phyloP scores from a whole-genome alignment of 2,888 invertebrate species.

The Pteria penguin region DNA sequence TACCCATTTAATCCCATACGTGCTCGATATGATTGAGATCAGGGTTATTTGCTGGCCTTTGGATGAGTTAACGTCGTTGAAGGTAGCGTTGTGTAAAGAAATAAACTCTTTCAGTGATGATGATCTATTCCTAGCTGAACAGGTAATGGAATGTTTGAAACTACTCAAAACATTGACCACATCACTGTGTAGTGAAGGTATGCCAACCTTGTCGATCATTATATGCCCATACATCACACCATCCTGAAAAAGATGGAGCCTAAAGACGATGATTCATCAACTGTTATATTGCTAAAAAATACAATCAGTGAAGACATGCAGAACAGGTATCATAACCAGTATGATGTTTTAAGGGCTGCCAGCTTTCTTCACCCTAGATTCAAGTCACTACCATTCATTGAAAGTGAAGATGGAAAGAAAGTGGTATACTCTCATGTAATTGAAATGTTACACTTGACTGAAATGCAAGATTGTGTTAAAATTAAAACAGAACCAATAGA shows the following conservation, averaged over 20 bases:
- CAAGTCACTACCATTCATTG: conserved; percentile 5
- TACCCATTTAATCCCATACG: too few relatives aligned
- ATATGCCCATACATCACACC: conserved; percentile 14
- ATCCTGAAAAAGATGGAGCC: conserved; percentile 1
- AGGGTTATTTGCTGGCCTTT: too few relatives aligned
- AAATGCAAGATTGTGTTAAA: not conserved
- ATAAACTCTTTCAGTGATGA: conserved; percentile 13
- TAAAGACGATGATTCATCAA: not conserved
- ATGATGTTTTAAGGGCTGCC: not conserved
- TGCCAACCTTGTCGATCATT: conserved; percentile 12
- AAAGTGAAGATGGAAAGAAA: not conserved
- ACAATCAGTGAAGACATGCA: not conserved
- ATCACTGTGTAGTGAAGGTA: conserved; percentile 7
- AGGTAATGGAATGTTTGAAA: conserved; percentile 14
- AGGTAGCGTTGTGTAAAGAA: too few relatives aligned
- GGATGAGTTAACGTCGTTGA: too few relatives aligned
- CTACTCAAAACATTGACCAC: conserved; percentile 14
- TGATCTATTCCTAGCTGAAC: conserved; percentile 7
- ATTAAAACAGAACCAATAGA: not conserved
- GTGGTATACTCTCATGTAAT: not conserved
- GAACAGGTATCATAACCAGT: not conserved
- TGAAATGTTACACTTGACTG: not conserved
- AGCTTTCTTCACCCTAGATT: conserved; percentile 3
- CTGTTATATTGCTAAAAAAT: not conserved
- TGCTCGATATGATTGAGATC: too few relatives aligned